Percentiles rank a stretch among this genome's conserved stretches.
Conservation (phyloP, 2,797 vertebrate genomes). For the Melanotaenia trifasciata region DNA sequence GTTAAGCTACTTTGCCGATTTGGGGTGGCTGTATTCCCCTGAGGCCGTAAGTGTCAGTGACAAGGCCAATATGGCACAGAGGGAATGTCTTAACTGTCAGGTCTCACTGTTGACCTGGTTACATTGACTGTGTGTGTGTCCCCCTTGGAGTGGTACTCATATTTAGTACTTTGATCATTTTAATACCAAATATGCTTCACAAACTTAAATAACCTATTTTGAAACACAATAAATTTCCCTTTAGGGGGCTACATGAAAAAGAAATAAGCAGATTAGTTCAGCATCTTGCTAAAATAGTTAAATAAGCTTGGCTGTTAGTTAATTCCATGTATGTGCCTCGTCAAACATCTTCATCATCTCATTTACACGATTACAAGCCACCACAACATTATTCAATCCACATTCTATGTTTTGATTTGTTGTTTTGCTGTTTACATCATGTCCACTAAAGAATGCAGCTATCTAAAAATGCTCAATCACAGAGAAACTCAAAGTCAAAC, state of each 20-base stretch:
- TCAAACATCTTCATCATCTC: neutral
- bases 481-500: neutral
- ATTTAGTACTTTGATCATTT: neutral
- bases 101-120: neutral
- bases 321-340: neutral
- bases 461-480: neutral
- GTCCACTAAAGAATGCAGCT: neutral
- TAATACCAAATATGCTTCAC: neutral
- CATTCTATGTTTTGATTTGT: neutral
- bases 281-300: neutral
- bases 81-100: slow-evolving; percentile 1
- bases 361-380: neutral
- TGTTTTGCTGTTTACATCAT: neutral
- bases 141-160: neutral
- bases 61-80: slow-evolving; percentile 41
- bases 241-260: neutral
- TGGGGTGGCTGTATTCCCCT: slow-evolving; percentile 55
- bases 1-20: slow-evolving; percentile 80
- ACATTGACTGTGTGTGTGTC: neutral
- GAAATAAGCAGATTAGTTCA: neutral
- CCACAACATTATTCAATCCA: neutral
- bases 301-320: neutral
- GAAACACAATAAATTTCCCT: neutral
- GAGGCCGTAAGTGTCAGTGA: slow-evolving; percentile 47
- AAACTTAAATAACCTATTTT: neutral